phyloP scores from a whole-genome alignment of 1,140 invertebrate species.

The Drusus annulatus region DNA sequence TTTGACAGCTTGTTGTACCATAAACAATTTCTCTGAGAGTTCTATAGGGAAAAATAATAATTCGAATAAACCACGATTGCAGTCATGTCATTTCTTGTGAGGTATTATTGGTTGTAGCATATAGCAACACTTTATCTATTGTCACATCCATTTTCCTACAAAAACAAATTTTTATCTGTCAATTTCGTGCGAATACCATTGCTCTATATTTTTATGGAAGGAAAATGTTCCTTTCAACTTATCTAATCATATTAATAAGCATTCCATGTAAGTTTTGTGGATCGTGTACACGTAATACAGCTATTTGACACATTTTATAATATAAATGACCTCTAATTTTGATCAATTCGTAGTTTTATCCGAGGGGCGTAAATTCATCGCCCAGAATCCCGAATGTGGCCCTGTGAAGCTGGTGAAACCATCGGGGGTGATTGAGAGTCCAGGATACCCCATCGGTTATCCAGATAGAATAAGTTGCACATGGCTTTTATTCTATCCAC shows the following conservation, averaged over 20 bases:
- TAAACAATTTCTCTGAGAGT: not conserved
- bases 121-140: slow-evolving; percentile 41
- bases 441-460: slow-evolving; percentile 48
- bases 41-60: too few species aligned
- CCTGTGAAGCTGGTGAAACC: not conserved
- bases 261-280: slow-evolving; percentile 20
- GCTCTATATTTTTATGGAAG: slow-evolving; percentile 40
- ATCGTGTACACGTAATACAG: not conserved
- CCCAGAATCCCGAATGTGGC: slow-evolving; percentile 41
- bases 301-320: not conserved
- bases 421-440: slow-evolving; percentile 45
- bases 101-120: not conserved
- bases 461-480: slow-evolving; percentile 51
- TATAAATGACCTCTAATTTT: slow-evolving; percentile 45
- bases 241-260: slow-evolving; percentile 31
- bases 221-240: slow-evolving; percentile 44
- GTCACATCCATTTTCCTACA: slow-evolving; percentile 48
- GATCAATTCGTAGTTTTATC: slow-evolving; percentile 40
- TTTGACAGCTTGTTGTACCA: slow-evolving; percentile 45
- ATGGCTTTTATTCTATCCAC: slow-evolving; percentile 45
- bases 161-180: slow-evolving; percentile 48
- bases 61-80: too few species aligned
- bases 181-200: slow-evolving; percentile 30
- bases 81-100: too few species aligned
- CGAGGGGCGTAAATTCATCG: slow-evolving; percentile 35